These are phyloP conservation scores for Phylloscopus collybita DNA, from an alignment of 2,797 vertebrate species.

Conservation along the genomic window DNA sequence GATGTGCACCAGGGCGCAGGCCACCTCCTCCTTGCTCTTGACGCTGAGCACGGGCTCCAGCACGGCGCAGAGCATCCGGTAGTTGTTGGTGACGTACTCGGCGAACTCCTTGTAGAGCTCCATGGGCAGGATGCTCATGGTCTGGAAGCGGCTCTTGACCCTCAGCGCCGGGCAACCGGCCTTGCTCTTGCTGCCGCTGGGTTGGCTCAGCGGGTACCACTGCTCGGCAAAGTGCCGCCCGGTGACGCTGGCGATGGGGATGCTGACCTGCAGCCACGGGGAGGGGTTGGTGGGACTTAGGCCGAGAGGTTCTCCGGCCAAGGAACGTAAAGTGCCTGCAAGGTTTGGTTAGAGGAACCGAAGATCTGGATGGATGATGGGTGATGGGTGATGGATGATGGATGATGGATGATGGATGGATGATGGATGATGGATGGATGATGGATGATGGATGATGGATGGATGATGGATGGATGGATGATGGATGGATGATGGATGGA, in stretches of 20 bases:
- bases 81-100: slow-evolving; percentile 97
- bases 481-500: too few species aligned
- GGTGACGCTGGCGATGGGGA: slow-evolving; percentile 95
- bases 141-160: slow-evolving; percentile 96
- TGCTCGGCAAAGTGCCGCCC: slow-evolving; percentile 97
- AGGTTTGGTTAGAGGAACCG: too few species aligned
- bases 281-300: too few species aligned
- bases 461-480: too few species aligned
- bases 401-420: too few species aligned
- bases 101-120: slow-evolving; percentile 99
- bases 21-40: slow-evolving; percentile 98
- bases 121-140: slow-evolving; percentile 99
- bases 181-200: slow-evolving; percentile 92
- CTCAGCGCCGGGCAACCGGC: slow-evolving; percentile 92
- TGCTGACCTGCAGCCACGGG: slow-evolving; percentile 72
- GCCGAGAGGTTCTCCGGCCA: too few species aligned
- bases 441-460: too few species aligned
- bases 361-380: too few species aligned
- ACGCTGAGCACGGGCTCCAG: slow-evolving; percentile 94
- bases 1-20: slow-evolving; percentile 94
- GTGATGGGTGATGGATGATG: too few species aligned
- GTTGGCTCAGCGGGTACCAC: slow-evolving; percentile 97
- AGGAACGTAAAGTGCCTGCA: too few species aligned
- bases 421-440: too few species aligned
- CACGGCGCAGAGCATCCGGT: slow-evolving; percentile 92